Evolutionary conservation across 2,113 vertebrate species (phyloP), one percentile per base, ranked within the genome.

Genomic region (Xiphophorus couchianus): DNA sequence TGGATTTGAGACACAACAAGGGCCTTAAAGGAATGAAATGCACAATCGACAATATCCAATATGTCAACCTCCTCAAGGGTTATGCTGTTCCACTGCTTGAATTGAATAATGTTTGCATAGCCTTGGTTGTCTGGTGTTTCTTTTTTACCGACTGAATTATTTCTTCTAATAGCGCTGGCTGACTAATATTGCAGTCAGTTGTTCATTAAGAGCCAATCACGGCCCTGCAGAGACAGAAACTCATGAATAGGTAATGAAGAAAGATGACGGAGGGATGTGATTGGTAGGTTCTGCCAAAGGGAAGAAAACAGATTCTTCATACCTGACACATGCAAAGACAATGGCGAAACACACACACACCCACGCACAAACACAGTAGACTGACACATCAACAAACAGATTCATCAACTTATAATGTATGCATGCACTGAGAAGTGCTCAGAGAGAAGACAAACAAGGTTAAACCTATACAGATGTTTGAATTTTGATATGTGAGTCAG

Each of bases 121-220:
- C 80, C 69, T 25, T 78, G 77, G 68, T 60, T 86, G 86, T 79
- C 84, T 85, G 81, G 68, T 81, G 86, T 86, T 90, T 83, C 82
- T 82, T 81, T 86, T 90, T 76, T 78, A 74, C 82, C 67, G 80
- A 85, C 79, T 91, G 88, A 91, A 82, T 88, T 86, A 90, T 90
- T 82, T 66, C 84, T 89, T 89, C 84, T 83, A 77, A 61, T 71
- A 66, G 88, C 76, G 63, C 33, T 80, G 73, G 88, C 73, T 91
- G 90, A 93, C 77, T 87, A 86, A 93, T 93, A 82, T 84, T 79
- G 86, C 88, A 80, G 68, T 88, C 87, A 85, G 84, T 86, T 84
- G 87, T 89, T 93, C 91, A 91, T 93, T 92, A 90, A 77, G 82
- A 84, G 87, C 88, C 90, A 91, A 93, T 92, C 88, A 90, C 84